Conservation (phyloP, 2,113 vertebrate species). For the Crotalus viridis region DNA sequence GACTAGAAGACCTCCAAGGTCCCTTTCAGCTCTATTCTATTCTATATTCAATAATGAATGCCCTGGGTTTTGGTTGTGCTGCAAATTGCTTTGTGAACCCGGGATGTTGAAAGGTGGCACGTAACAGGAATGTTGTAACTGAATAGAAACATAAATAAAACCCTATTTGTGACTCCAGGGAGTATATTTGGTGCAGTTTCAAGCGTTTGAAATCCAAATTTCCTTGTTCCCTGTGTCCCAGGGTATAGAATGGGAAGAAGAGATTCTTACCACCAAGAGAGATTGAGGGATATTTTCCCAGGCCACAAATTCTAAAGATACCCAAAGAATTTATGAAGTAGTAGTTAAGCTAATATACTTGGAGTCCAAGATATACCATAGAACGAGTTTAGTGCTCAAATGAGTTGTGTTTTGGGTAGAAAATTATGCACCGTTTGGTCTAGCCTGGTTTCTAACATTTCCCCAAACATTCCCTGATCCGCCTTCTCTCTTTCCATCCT, state of each 20-base stretch:
- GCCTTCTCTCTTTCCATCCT: not conserved
- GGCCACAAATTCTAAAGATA: constrained; percentile 52
- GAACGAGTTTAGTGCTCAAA: constrained; percentile 26
- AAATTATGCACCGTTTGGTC: constrained; percentile 45
- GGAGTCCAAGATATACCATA: constrained; percentile 41
- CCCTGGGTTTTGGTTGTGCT: not conserved
- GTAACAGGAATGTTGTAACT: not conserved
- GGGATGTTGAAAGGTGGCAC: not conserved
- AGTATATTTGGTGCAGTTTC: not conserved
- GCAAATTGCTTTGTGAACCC: not conserved
- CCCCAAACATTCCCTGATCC: constrained; percentile 41
- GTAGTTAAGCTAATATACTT: constrained; percentile 36
- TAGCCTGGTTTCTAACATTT: constrained; percentile 21
- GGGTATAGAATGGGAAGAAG: not conserved
- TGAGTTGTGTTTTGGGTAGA: constrained; percentile 45
- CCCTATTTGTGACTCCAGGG: not conserved
- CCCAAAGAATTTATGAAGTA: constrained; percentile 61
- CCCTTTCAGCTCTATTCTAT: no score
- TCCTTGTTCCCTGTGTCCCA: not conserved
- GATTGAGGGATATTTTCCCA: constrained; percentile 47
- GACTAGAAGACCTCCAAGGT: no score
- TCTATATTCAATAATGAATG: not conserved
- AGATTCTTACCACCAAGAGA: constrained; percentile 16
- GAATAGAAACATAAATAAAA: not conserved
- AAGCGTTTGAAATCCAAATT: not conserved